Percentiles rank a stretch among this genome's conserved stretches.
These are phyloP conservation scores for Chaenocephalus aceratus DNA, from an alignment of 2,113 vertebrate genomes.

Conservation along the genomic window DNA sequence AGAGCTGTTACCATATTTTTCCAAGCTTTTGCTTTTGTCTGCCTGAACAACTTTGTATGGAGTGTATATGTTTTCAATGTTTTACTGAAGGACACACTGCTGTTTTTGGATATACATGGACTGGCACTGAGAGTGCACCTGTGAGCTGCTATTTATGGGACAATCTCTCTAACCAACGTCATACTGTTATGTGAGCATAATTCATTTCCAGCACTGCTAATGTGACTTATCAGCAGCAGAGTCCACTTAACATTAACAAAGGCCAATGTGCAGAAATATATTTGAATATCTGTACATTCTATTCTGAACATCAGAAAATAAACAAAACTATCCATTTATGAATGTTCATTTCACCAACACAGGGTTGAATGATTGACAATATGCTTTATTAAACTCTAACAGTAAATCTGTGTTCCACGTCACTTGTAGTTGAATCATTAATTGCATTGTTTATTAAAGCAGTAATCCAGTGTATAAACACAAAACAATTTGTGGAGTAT, in stretches of 20 bases:
- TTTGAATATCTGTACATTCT: background rate
- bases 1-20: background rate
- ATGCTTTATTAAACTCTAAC: background rate
- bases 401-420: background rate
- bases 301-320: background rate
- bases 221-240: background rate
- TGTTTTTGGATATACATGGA: background rate
- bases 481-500: slow-evolving; percentile 2
- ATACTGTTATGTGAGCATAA: slow-evolving; percentile 11
- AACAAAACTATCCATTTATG: background rate
- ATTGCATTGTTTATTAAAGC: slow-evolving; percentile 4
- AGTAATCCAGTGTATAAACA: background rate
- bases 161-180: background rate
- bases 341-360: background rate
- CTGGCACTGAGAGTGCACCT: slow-evolving; percentile 1
- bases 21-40: background rate
- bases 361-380: background rate
- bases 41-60: background rate
- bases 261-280: background rate
- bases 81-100: slow-evolving; percentile 10
- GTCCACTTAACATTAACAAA: background rate
- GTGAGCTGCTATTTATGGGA: slow-evolving; percentile 8
- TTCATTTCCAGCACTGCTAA: background rate
- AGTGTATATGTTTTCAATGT: background rate
- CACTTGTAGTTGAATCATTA: background rate